Percentiles rank a stretch among this genome's conserved stretches.
phyloP scores from a whole-genome alignment of 2,888 invertebrate genomes.

The Callosobruchus maculatus region DNA sequence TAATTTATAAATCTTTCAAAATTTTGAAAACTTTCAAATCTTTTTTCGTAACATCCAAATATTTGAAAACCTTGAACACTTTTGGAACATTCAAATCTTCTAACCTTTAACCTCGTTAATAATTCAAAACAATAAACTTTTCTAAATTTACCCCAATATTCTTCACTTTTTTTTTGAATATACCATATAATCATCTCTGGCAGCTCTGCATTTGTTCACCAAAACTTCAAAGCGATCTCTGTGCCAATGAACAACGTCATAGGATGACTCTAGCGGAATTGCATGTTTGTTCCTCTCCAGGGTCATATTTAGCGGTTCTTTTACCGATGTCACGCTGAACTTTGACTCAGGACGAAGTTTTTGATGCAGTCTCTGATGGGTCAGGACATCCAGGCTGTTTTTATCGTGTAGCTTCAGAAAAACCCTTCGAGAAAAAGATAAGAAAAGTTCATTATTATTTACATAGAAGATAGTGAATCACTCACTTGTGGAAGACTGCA shows the following conservation, averaged over 20 bases:
- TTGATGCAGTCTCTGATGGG: slow-evolving; percentile 20
- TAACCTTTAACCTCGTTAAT: no score
- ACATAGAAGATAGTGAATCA: no score
- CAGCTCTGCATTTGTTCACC: slow-evolving; percentile 35
- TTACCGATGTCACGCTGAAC: slow-evolving; percentile 39
- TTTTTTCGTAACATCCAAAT: no score
- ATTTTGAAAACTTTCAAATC: no score
- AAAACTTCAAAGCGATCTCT: slow-evolving; percentile 50
- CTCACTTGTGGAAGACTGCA: slow-evolving; percentile 55
- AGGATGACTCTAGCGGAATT: slow-evolving; percentile 51
- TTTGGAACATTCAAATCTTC: no score
- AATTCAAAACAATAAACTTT: no score
- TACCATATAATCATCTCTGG: slow-evolving; percentile 35
- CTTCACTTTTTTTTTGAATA: no score
- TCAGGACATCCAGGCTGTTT: slow-evolving; percentile 40
- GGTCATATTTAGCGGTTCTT: slow-evolving; percentile 13
- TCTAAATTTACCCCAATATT: no score
- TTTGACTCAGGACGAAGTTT: slow-evolving; percentile 35
- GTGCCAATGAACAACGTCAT: slow-evolving; percentile 58
- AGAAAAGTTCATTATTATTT: no score
- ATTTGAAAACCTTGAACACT: no score
- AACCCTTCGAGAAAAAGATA: slow-evolving; percentile 31
- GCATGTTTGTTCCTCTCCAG: slow-evolving; percentile 33
- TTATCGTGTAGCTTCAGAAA: slow-evolving; percentile 59
- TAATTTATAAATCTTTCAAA: no score